Base-by-base conservation (phyloP, 2,113 vertebrate genomes). In the Terrapene triunguis region DNA sequence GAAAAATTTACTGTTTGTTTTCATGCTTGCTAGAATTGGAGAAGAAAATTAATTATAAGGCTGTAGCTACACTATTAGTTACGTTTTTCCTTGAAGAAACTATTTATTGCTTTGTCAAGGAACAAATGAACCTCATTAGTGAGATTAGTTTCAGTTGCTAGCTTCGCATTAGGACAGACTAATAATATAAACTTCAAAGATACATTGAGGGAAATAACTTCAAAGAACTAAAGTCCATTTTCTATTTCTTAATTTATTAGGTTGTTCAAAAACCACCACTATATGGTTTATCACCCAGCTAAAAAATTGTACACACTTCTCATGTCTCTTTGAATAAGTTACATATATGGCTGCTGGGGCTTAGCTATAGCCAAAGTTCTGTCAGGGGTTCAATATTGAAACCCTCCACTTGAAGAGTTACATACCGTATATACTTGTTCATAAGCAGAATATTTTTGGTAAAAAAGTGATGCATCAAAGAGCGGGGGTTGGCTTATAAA, bases 1-100 rank as follows among this genome's bases (percentile, higher is more conserved):
- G 98, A 98, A 98, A 98, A 98, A 98, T 98, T 97, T 97, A 97
- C 98, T 98, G 95, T 98, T 98, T 98, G 97, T 97, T 98, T 98
- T 98, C 96, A 82, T 95, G 97, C 95, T 98, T 76, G 47, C 97
- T 95, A 96, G 94, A 90, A 92, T 85, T 80, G 72, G 78, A 93
- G 88, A 97, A 97, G 97, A 98, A 98, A 98, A 98, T 98, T 98
- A 98, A 98, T 99, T 98, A 98, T 97, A 96, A 98, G 82, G 50
- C 88, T 98, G 42, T 44, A 87, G 88, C 83, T 95, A 94, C 94
- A 82, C 97, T 97, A 98, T 98, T 98, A 98, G 98, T 98, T 98
- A 98, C 97, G 84, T 95, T 98, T 98, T 96, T 98, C 97, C 95
- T 97, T 92, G 79, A 97, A 92, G 97, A 98, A 98, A 97, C 92